Evolutionary conservation across 2,113 vertebrate genomes (phyloP).

Genomic region (Marcusenius ussheri): DNA sequence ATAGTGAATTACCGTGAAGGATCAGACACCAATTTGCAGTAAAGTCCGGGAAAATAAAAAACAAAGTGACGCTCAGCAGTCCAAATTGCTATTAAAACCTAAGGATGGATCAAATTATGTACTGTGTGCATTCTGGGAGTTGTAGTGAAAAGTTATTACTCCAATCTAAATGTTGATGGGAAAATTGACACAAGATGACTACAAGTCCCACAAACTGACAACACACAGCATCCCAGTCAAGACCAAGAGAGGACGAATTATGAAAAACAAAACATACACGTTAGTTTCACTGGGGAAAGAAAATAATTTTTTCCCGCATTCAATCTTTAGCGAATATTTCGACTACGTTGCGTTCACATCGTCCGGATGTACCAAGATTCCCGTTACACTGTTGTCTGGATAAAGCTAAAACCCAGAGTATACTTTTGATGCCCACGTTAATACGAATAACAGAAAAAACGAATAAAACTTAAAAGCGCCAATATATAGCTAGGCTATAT

Average conservation of each 20-base stretch:
- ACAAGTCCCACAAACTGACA: constrained; percentile 24
- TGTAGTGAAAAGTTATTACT: constrained; percentile 44
- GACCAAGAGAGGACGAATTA: constrained; percentile 10
- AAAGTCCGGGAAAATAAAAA: constrained; percentile 20
- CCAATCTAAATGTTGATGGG: constrained; percentile 17
- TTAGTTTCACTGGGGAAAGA: constrained; percentile 16
- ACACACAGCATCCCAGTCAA: constrained; percentile 12
- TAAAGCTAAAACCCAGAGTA: constrained; percentile 2
- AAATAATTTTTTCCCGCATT: constrained; percentile 45
- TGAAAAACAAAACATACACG: constrained; percentile 11
- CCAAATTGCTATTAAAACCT: constrained; percentile 17
- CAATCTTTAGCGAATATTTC: constrained; percentile 33
- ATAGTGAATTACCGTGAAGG: constrained; percentile 39
- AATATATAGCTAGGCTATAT: constrained; percentile 6
- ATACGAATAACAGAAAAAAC: neutral
- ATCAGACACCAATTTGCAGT: constrained; percentile 40
- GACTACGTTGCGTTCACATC: neutral
- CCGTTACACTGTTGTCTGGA: neutral
- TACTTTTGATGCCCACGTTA: neutral
- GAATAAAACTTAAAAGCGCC: neutral
- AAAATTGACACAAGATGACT: constrained; percentile 20
- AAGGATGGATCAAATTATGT: constrained; percentile 28
- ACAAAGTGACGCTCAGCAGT: constrained; percentile 2
- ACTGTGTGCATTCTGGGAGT: constrained; percentile 54
- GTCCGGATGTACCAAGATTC: constrained; percentile 5